These are phyloP conservation scores for Pseudopleuronectes americanus DNA, from an alignment of 2,797 vertebrate species.

Conservation along the genomic window DNA sequence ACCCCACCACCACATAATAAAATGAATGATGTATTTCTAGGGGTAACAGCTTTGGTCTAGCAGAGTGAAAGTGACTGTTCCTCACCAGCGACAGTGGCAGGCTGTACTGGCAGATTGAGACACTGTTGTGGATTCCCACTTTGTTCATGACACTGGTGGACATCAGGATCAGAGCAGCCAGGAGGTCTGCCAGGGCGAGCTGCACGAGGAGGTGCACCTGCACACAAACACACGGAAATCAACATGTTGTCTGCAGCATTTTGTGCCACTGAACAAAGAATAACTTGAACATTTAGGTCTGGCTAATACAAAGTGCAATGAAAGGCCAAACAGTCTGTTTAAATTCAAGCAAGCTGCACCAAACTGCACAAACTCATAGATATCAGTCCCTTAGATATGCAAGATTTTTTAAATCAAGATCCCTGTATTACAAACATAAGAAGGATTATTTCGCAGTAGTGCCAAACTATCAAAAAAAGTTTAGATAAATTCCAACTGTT, in stretches of 20 bases:
- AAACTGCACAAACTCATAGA: no score
- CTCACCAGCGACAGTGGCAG: conserved; percentile 84
- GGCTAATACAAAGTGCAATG: no score
- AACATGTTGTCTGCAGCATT: not conserved
- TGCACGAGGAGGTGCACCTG: conserved; percentile 85
- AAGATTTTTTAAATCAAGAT: no score
- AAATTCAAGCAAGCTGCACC: no score
- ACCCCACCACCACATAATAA: no score
- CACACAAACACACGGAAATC: conserved; percentile 13
- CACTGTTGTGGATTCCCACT: not conserved
- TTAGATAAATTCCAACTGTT: no score
- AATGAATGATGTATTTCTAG: conserved; percentile 16
- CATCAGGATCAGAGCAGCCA: conserved; percentile 80
- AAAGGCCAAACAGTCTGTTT: no score
- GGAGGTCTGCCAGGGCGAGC: conserved; percentile 85
- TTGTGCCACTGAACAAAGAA: not conserved
- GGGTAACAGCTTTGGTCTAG: fast-evolving
- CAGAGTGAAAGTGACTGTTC: conserved; percentile 6
- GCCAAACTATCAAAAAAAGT: no score
- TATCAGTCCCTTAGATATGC: no score
- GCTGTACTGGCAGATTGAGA: conserved; percentile 69
- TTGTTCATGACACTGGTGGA: conserved; percentile 72
- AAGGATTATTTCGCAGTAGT: no score
- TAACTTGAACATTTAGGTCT: no score
- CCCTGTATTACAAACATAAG: no score